A percentile compares a stretch with the other conserved stretches of the same genome.
Conservation (phyloP, 1,140 invertebrate species). For the Drosophila arawakana region DNA sequence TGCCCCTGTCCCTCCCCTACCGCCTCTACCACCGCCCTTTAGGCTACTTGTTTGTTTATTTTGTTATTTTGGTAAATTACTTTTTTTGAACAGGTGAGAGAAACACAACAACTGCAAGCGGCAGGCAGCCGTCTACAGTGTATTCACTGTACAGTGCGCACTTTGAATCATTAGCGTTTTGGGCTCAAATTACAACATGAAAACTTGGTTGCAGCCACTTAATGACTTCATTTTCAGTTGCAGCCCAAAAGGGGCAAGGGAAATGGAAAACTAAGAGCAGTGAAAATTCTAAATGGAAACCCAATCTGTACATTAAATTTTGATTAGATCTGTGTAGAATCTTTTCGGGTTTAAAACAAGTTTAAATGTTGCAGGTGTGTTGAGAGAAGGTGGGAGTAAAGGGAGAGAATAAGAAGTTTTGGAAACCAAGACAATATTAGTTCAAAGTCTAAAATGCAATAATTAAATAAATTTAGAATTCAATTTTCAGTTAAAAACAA, state of each 20-base stretch:
- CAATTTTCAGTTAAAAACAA: neutral
- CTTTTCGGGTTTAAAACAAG: no score
- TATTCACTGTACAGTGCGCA: slow-evolving; percentile 3
- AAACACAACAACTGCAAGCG: slow-evolving; percentile 33
- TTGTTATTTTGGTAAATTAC: slow-evolving; percentile 46
- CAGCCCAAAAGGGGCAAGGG: neutral
- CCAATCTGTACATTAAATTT: neutral
- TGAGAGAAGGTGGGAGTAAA: no score
- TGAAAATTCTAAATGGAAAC: neutral
- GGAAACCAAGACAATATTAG: no score
- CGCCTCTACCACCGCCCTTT: slow-evolving; percentile 1
- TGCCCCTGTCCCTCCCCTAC: no score
- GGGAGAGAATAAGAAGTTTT: no score
- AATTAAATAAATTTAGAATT: no score
- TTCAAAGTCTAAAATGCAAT: no score
- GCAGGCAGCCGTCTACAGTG: slow-evolving; percentile 40
- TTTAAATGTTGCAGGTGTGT: no score
- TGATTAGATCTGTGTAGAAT: no score
- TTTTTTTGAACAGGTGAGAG: slow-evolving; percentile 67
- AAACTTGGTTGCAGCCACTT: slow-evolving; percentile 9
- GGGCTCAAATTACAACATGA: slow-evolving; percentile 14
- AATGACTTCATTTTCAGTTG: slow-evolving; percentile 41
- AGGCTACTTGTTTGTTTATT: slow-evolving; percentile 19
- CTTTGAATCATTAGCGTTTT: slow-evolving; percentile 58
- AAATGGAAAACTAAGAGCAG: neutral